Evolutionary conservation across 2,888 invertebrate species (phyloP).

Genomic region (Galeopsomyia nigrocyanea): DNA sequence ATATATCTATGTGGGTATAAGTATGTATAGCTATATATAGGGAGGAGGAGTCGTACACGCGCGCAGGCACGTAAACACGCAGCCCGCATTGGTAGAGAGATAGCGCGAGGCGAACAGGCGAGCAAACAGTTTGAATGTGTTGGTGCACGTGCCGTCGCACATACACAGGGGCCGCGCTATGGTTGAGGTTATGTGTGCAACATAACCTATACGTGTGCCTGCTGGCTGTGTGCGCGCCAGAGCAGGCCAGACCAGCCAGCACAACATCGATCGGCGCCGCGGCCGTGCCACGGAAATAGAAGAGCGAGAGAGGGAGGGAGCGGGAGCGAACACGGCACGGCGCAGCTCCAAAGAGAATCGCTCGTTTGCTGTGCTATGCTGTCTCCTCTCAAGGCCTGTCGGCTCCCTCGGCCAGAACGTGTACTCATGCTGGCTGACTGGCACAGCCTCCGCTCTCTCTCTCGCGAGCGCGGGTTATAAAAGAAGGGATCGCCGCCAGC

Average conservation of each 20-base stretch:
- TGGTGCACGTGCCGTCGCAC: conserved; percentile 47
- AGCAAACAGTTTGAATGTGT: neutral
- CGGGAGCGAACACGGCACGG: conserved; percentile 40
- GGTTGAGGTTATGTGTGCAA: conserved; percentile 36
- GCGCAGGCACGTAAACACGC: conserved; percentile 5
- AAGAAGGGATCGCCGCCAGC: conserved; percentile 28
- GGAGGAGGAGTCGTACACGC: too few relatives aligned
- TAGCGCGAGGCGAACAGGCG: neutral
- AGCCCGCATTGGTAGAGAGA: conserved; percentile 31
- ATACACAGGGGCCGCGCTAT: conserved; percentile 43
- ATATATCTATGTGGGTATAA: too few relatives aligned
- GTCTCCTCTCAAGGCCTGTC: conserved; percentile 38
- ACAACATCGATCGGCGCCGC: neutral
- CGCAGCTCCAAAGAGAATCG: conserved; percentile 20
- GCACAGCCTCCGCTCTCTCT: conserved; percentile 24
- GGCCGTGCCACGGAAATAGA: conserved; percentile 16
- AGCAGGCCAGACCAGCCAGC: too few relatives aligned
- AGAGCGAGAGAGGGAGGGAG: conserved; percentile 30
- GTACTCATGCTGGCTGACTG: neutral
- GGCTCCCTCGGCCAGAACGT: conserved; percentile 38
- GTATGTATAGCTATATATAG: too few relatives aligned
- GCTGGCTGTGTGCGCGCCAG: conserved; percentile 47
- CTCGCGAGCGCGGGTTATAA: conserved; percentile 28
- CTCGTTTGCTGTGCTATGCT: neutral
- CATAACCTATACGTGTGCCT: conserved; percentile 46